These are phyloP conservation scores for Actinernus sp. DNA, from an alignment of 92 coral and sea anemone species.

Conservation along the genomic window DNA sequence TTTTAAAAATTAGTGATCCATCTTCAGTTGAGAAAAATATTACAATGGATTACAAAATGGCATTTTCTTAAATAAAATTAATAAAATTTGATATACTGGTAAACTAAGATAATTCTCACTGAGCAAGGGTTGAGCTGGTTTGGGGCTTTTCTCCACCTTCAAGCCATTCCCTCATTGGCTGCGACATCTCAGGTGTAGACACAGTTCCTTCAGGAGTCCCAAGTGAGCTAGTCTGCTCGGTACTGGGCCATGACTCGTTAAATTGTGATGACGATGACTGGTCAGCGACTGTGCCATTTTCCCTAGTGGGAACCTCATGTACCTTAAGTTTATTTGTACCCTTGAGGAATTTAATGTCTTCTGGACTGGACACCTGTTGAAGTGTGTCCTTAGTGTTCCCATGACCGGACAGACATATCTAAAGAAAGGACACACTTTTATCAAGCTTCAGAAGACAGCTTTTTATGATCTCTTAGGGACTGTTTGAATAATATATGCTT, in stretches of 20 bases:
- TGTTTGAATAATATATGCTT: too few species aligned
- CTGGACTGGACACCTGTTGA: slow-evolving; percentile 55
- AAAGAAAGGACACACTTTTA: too few species aligned
- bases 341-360: slow-evolving; percentile 79
- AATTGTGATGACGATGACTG: slow-evolving; percentile 88
- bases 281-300: slow-evolving; percentile 84
- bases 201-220: slow-evolving; percentile 64
- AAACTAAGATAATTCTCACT: too few species aligned
- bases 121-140: slow-evolving; percentile 20
- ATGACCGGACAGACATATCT: slow-evolving; percentile 31
- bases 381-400: slow-evolving; percentile 4
- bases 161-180: slow-evolving; percentile 44
- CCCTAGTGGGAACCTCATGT: slow-evolving; percentile 95
- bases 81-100: too few species aligned
- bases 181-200: slow-evolving; percentile 76
- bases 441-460: too few species aligned
- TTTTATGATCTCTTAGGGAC: too few species aligned
- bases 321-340: slow-evolving; percentile 65
- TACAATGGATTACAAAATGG: too few species aligned
- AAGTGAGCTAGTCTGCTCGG: slow-evolving; percentile 73
- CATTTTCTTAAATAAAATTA: too few species aligned
- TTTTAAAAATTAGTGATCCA: too few species aligned
- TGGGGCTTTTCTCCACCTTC: slow-evolving; percentile 13
- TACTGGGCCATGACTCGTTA: slow-evolving; percentile 99
- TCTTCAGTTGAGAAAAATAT: too few species aligned